Evolutionary conservation across 2,888 invertebrate species (phyloP), one percentile per base, ranked within the genome.

Genomic region (Cephus rjabovi): DNA sequence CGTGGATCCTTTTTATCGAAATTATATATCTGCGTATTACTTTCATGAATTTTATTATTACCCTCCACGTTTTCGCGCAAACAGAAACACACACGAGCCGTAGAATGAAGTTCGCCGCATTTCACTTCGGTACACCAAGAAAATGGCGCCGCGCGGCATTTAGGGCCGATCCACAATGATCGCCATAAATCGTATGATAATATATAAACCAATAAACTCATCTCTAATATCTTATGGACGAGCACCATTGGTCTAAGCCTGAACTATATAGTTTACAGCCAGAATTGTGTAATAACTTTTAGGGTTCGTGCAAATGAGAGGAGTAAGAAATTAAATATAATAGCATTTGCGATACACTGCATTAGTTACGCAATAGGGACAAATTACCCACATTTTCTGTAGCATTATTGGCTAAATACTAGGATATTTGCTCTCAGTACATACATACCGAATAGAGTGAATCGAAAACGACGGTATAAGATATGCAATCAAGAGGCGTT

Each of bases 51-150:
- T 73, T 76, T 31, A 33, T 11, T 35, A 15, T 37, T 79, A 73
- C 76, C 77, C 78, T 80, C 81, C 85, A 86, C 85, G 85, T 86
- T 86, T 84, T 84, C 84, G 84, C 85, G 83, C 85, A 86, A 86
- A 86, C 85, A 86, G 85, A 85, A 85, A 85, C 85, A 84, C 79
- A 75, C 11, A 71, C 78, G 75, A 34, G 15, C 12, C 74, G 40
- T 56, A 56, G 56, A 56, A 56, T 76, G 84, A 85, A 85, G 81
- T 79, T 74, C 2, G 80, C 75, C 70, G 75, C 56, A 56, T 23
- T 23, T 56, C 23, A 23, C 15, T 23, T 15, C 2, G 9, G 23
- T 6, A 23, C 56, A 23, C 23, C 23, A 56, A 56, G 56, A 56
- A 56, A 56, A 56, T 56, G 56, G 56, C 56, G 56, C 56, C 56